A percentile compares a stretch with the other conserved stretches of the same genome.
Conservation (phyloP, 2,888 invertebrate species). For the Dioctria linearis region DNA sequence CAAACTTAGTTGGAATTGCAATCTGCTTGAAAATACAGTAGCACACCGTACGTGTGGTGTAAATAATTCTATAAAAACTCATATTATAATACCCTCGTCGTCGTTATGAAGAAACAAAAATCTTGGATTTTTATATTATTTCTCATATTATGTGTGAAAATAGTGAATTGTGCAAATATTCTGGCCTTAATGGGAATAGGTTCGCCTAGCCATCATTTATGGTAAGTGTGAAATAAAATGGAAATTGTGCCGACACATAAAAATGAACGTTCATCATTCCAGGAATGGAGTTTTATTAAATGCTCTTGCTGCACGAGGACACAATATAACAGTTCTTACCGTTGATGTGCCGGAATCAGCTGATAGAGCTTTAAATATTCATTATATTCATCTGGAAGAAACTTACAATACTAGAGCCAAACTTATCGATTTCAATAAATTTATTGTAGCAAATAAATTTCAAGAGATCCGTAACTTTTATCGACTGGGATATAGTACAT, state of each 20-base stretch:
- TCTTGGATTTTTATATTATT: conserved; percentile 73
- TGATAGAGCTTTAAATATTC: conserved; percentile 60
- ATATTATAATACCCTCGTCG: no score
- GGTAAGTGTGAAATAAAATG: conserved; percentile 35
- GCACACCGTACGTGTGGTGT: no score
- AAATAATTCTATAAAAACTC: no score
- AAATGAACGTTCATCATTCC: background rate
- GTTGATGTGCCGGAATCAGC: conserved; percentile 60
- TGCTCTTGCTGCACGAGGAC: conserved; percentile 61
- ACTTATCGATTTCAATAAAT: conserved; percentile 54
- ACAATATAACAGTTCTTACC: conserved; percentile 63
- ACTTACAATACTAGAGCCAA: conserved; percentile 60
- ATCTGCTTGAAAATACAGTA: no score
- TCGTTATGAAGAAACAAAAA: no score
- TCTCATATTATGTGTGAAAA: conserved; percentile 57
- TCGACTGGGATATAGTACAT: conserved; percentile 56
- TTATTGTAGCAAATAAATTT: conserved; percentile 57
- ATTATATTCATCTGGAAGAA: conserved; percentile 64
- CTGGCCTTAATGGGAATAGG: conserved; percentile 39
- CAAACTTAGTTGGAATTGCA: no score
- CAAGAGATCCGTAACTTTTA: conserved; percentile 57
- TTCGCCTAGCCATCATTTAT: conserved; percentile 55
- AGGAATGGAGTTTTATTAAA: conserved; percentile 62
- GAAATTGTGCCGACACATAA: background rate
- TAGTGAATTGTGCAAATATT: conserved; percentile 51